A percentile compares a stretch with the other conserved stretches of the same genome.
These are phyloP conservation scores for Microplitis manilae DNA, from an alignment of 2,888 invertebrate genomes.

Conservation along the genomic window DNA sequence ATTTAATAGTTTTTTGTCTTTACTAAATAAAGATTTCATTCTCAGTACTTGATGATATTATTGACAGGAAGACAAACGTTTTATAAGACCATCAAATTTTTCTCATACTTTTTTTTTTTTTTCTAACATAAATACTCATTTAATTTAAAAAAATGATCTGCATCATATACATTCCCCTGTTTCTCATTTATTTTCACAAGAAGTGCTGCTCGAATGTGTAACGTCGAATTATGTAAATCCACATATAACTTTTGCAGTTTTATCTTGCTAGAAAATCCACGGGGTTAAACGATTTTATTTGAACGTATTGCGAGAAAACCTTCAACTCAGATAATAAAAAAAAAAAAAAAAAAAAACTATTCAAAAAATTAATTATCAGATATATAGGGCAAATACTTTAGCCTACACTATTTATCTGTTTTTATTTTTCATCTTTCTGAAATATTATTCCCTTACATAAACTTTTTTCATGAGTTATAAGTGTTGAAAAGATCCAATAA, in stretches of 20 bases:
- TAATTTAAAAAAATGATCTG: neutral
- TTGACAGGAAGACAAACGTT: constrained; percentile 13
- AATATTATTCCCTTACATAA: neutral
- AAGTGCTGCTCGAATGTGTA: constrained; percentile 33
- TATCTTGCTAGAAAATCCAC: constrained; percentile 24
- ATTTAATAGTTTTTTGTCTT: constrained; percentile 8
- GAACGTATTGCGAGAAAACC: neutral
- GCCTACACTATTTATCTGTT: neutral
- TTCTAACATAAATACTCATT: neutral
- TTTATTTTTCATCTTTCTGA: neutral
- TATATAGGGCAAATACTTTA: neutral
- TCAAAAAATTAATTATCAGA: neutral
- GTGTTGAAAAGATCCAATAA: neutral
- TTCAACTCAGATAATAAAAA: neutral
- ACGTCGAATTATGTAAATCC: constrained; percentile 38
- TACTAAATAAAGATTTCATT: neutral
- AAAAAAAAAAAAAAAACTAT: neutral
- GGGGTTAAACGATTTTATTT: neutral
- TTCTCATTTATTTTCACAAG: neutral
- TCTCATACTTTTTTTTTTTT: neutral
- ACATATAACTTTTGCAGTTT: constrained; percentile 7
- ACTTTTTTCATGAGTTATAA: neutral
- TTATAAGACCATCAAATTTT: neutral
- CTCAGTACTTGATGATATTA: neutral
- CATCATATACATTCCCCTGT: constrained; percentile 6